A percentile compares a stretch with the other conserved stretches of the same genome.
These are phyloP conservation scores for Dendronephthya gigantea DNA, from an alignment of 64 coral and sea anemone genomes.

Conservation along the genomic window DNA sequence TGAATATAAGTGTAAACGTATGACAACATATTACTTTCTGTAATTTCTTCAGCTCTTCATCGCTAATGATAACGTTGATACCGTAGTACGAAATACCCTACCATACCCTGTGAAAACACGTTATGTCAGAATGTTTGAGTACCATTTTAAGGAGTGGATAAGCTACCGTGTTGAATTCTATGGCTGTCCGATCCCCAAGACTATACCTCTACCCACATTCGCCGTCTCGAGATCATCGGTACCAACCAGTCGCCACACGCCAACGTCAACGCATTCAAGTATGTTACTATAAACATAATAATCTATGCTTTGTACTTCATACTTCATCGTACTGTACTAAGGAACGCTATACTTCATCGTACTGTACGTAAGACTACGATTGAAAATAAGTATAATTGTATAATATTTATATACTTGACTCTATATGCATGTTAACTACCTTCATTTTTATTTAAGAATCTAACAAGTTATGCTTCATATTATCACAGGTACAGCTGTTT, in stretches of 20 bases:
- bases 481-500: neutral
- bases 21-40: neutral
- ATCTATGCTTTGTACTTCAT: no score
- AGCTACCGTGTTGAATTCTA: neutral
- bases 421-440: no score
- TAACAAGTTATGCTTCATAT: neutral
- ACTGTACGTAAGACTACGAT: no score
- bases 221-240: neutral
- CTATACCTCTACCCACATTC: neutral
- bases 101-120: neutral
- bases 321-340: no score
- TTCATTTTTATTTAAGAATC: no score
- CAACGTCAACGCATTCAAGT: neutral
- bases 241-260: no score
- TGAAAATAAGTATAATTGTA: no score
- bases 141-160: slow-evolving; percentile 6
- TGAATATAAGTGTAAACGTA: no score
- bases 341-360: no score
- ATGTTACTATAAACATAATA: no score
- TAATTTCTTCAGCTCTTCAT: neutral
- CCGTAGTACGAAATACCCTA: neutral
- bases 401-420: no score
- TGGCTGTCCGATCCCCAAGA: neutral
- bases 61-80: neutral
- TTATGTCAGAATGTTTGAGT: slow-evolving; percentile 3